Base-by-base conservation (phyloP, 1,140 invertebrate species). In the Catajapyx aquilonaris region DNA sequence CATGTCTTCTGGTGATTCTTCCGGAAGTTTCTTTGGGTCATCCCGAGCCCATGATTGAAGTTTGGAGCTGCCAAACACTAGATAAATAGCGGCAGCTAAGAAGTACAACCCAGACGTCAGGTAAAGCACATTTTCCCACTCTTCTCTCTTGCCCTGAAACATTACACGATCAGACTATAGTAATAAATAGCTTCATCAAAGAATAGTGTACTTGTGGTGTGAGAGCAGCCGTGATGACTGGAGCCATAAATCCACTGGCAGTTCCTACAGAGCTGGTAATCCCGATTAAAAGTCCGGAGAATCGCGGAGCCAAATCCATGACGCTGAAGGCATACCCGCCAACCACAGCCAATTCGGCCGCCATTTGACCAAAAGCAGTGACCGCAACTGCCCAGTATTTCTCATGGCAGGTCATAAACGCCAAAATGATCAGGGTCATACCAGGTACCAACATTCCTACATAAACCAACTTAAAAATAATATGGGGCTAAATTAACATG, bases 201-300 rank as follows among this genome's bases (percentile, higher is more conserved):
- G n/a, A n/a, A n/a, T n/a, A n/a, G n/a, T n/a, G n/a, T 42, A 48
- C 46, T 15, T 46, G 40, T 15, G 41, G 46, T 11, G 51, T 52
- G 17, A 54, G 25, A 16, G 36, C 39, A 10, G 43, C 41, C 10
- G 46, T 44, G 11, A 51, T 20, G 7, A 37, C 23, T 17, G 52
- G 52, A 7, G 44, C 40, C 5, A 52, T 20, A 30, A 53, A 43
- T n/a, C 55, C 55, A 4, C 54, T 46, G 7, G 53, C 15, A n/a
- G 51, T 49, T 7, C 50, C 55, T 39, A 58, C 46, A 0, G 53
- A 55, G 40, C 54, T 57, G 2, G 48, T 48, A 9, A 55, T 43
- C 2, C 54, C 55, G 40, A 49, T 55, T n/a, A 57, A 39, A 30
- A 56, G 44, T 2, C 55, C 55, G 9, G 47, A 42, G 40, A 38